Base-by-base conservation (phyloP, 2,888 invertebrate species). In the Polymixis lichenea region DNA sequence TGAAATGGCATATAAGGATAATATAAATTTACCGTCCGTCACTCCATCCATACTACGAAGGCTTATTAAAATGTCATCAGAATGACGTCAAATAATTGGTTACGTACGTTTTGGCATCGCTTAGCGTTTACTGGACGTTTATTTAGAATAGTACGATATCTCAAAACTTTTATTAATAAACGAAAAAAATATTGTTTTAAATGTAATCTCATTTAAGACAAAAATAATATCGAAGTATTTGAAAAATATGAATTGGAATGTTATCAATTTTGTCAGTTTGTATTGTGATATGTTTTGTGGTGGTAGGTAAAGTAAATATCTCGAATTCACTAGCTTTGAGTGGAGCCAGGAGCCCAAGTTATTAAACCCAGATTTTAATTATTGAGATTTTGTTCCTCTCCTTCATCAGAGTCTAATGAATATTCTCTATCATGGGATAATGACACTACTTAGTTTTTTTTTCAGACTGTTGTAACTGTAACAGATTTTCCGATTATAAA, bases 321-420 rank as follows among this genome's bases (percentile, higher is more conserved):
- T 25, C 28, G 4, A 56, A 43, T 64, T 77, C 71, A 64, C n/a
- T 71, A 64, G 38, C 56, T 71, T 77, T 77, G 77, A 64, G 62
- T 77, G 55, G 77, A 64, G 56, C 43, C 17, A 43, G 62, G 77
- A 77, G 71, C 77, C 70, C 17, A 51, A 28, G 7, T 66, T 56
- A 66, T 61, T 66, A 73, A 78, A 78, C 22, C 1, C 51, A 67
- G 60, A 56, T 51, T 56, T 78, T 55, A 78, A 62, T 78, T 72
- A 56, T 46, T 67, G 43, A 17, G 28, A 22, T 22, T 72, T 55
- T 61, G 61, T 78, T 78, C 72, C 78, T 17, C 55, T 66, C 66
- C 28, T 55, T 78, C 6, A 73, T 62, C 65, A 43, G 28, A 77
- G 43, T 19, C 28, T 51, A 56, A 77, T 51, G 56, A 64, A 51